Evolutionary conservation across 2,113 vertebrate species (phyloP), one percentile per base, ranked within the genome.

Genomic region (Solea senegalensis): DNA sequence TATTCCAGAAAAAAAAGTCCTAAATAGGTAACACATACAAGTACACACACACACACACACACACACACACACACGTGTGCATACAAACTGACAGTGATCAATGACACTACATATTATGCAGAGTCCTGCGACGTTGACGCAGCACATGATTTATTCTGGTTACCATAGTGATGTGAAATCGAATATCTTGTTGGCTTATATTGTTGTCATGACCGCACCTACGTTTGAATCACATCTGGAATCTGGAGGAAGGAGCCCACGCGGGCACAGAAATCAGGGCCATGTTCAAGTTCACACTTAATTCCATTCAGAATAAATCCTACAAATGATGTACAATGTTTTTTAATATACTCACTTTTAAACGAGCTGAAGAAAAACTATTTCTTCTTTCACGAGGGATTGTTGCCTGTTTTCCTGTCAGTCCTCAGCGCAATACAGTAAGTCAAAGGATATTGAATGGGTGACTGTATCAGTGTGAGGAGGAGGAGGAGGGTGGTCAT

Each of bases 161-260:
- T 75, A 53, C 80, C 48, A 77, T 85, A 72, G 76, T 63, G 46
- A 85, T 34, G 4, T 5, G 44, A 64, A 53, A 48, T 45, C 59
- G 58, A 14, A 8, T 14, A 34, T 43, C 28, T 69, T 4, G 3
- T 43, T 76, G 63, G 73, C 34, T 14, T 26, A 28, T 28, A 14
- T 51, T 28, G 43, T 16, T 61, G 76, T 55, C 72, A 52, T 16
- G 40, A 41, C 13, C 68, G 55, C 48, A 7, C 49, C 78, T 27
- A 9, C 57, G 46, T 78, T 84, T 77, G 40, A 10, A 3, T 21
- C 65, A 21, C 3, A 55, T 72, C 78, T 68, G 63, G 57, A 49
- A 46, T 44, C 43, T 44, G 43, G 43, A 6, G 34, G 34, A 34
- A 34, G 3, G 34, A 34, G 5, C 34, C 34, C 34, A 34, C 34